Evolutionary conservation across 2,113 vertebrate species (phyloP).

Genomic region (Perccottus glenii): DNA sequence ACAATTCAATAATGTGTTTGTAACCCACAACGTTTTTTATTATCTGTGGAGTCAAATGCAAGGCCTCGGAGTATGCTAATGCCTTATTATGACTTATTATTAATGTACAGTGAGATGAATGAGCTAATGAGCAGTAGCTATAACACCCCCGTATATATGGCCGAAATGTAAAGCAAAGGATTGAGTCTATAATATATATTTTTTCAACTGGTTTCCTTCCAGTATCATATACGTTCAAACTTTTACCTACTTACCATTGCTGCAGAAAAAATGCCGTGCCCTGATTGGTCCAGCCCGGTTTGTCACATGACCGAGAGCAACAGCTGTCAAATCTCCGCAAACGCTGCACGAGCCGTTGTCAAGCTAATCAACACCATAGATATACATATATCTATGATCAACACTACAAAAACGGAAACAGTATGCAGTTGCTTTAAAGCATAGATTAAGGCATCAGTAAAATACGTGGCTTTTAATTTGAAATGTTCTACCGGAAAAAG

Average conservation of each 20-base stretch:
- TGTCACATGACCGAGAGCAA: constrained; percentile 49
- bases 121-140: too few relatives aligned
- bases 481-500: constrained; percentile 10
- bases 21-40: neutral
- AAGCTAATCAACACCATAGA: neutral
- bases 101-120: too few relatives aligned
- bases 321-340: constrained; percentile 23
- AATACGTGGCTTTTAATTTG: constrained; percentile 29
- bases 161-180: too few relatives aligned
- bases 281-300: constrained; percentile 31
- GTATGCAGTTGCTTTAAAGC: neutral
- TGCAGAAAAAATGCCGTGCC: neutral
- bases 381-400: too few relatives aligned
- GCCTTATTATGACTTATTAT: too few relatives aligned
- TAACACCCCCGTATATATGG: too few relatives aligned
- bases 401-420: constrained; percentile 10
- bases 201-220: too few relatives aligned
- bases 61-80: neutral
- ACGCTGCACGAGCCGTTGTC: neutral
- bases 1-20: too few relatives aligned
- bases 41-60: too few relatives aligned
- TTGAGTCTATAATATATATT: too few relatives aligned
- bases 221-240: neutral
- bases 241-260: neutral
- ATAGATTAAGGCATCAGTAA: too few relatives aligned